Evolutionary conservation across 2,888 invertebrate species (phyloP), one percentile per base, ranked within the genome.

Genomic region (Trichopria drosophilae): DNA sequence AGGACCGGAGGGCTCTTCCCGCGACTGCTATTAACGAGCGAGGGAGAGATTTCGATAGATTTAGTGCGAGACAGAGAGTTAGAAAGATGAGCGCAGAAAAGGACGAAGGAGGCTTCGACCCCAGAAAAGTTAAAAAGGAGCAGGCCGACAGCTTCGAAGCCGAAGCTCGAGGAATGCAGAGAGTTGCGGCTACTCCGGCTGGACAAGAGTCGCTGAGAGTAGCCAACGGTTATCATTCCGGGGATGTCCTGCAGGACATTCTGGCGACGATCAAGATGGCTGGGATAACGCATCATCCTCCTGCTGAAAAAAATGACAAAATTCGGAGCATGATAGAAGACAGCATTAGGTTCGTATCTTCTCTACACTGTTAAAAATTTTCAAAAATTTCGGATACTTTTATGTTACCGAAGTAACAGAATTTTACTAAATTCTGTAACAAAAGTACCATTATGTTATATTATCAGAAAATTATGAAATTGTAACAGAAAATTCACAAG

Each of bases 301-400:
- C 64, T 37, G 60, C 62, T 26, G 63, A 59, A 26, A 74, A 73
- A 46, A 67, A 71, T 49, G 74, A 75, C 41, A 73, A 74, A 53
- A 82, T 84, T 77, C 82, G 83, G 62, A 81, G 82, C 70, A 80
- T 83, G 71, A 81, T 84, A 61, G 84, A 84, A 70, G 83, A 82
- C 70, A 81, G 82, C 67, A 79, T 84, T 68, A 83, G 83, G 84
- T 84, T 78, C 53, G 66, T 51, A 28, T 13, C 13, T 23, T 13
- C 42, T 32, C 2, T 5, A 26, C 39, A 18, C 13, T 20, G 23
- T 31, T 37, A n/a, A 3, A 20, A 10, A 10, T 16, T 9, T 37
- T 37, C 7, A 10, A 9, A 9, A n/a, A n/a, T n/a, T n/a, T n/a
- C n/a, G n/a, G n/a, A n/a, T n/a, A n/a, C n/a, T n/a, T n/a, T n/a